phyloP scores from a whole-genome alignment of 1,140 invertebrate species.

The Oedothorax gibbosus region DNA sequence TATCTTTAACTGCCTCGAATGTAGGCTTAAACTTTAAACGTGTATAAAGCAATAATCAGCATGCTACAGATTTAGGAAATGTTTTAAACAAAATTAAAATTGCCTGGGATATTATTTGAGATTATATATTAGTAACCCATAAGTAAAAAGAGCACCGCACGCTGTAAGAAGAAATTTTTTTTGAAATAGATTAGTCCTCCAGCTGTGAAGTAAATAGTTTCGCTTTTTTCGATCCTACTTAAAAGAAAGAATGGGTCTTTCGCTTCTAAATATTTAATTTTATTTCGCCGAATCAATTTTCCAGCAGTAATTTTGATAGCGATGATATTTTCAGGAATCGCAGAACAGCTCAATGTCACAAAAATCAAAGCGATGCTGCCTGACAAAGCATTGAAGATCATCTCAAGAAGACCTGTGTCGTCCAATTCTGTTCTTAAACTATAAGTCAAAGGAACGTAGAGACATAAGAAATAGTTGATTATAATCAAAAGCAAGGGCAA shows the following conservation, averaged over 20 bases:
- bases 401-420: background rate
- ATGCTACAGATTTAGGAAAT: too few species aligned
- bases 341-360: background rate
- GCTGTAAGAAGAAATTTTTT: background rate
- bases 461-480: background rate
- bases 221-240: background rate
- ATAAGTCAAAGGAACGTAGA: background rate
- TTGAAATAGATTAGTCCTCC: background rate
- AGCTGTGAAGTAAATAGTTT: constrained; percentile 1
- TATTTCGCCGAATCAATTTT: background rate
- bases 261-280: background rate
- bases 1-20: too few species aligned
- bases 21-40: too few species aligned
- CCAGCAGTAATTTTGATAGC: background rate
- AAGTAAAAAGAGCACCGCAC: constrained; percentile 5
- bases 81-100: too few species aligned
- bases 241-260: background rate
- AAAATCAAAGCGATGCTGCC: background rate
- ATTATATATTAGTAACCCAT: constrained; percentile 3
- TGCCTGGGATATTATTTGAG: background rate
- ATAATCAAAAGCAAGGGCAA: background rate
- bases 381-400: background rate
- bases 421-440: background rate
- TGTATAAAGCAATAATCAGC: too few species aligned
- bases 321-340: background rate